A percentile compares a stretch with the other conserved stretches of the same genome.
Conservation (phyloP, 2,888 invertebrate genomes). For the Volucella inanis region DNA sequence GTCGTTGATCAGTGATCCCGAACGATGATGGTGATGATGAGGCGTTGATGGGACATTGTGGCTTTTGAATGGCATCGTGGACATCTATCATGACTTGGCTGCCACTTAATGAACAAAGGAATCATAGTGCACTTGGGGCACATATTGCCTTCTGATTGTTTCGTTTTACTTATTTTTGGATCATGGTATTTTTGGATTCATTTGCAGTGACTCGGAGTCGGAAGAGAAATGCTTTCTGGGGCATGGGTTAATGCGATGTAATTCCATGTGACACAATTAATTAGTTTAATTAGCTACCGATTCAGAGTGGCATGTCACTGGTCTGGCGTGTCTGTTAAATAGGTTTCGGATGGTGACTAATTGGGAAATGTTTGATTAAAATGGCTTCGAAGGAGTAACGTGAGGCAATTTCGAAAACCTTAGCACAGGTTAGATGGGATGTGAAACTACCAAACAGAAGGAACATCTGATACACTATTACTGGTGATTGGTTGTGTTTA, state of each 20-base stretch:
- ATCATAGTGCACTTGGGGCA: slow-evolving; percentile 13
- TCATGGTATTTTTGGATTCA: slow-evolving; percentile 32
- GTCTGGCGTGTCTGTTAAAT: not conserved
- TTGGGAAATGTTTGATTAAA: too few species aligned
- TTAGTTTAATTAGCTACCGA: slow-evolving; percentile 48
- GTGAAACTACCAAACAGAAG: too few species aligned
- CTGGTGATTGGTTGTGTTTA: too few species aligned
- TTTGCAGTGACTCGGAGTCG: slow-evolving; percentile 4
- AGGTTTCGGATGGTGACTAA: too few species aligned
- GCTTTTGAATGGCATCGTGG: slow-evolving; percentile 63
- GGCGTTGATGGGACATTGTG: slow-evolving; percentile 69
- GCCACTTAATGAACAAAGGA: slow-evolving; percentile 61
- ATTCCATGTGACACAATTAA: slow-evolving; percentile 57
- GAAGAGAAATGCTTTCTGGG: slow-evolving; percentile 60
- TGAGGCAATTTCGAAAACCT: too few species aligned
- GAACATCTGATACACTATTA: too few species aligned
- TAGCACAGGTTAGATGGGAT: too few species aligned
- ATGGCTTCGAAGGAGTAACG: too few species aligned
- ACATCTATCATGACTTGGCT: slow-evolving; percentile 52
- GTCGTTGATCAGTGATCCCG: slow-evolving; percentile 64
- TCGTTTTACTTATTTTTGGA: slow-evolving; percentile 9
- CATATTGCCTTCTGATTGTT: slow-evolving; percentile 49
- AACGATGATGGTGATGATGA: slow-evolving; percentile 56
- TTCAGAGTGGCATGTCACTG: slow-evolving; percentile 3
- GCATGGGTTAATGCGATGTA: slow-evolving; percentile 60